Conservation (phyloP, 92 coral and sea anemone genomes). For the Montipora capitata region DNA sequence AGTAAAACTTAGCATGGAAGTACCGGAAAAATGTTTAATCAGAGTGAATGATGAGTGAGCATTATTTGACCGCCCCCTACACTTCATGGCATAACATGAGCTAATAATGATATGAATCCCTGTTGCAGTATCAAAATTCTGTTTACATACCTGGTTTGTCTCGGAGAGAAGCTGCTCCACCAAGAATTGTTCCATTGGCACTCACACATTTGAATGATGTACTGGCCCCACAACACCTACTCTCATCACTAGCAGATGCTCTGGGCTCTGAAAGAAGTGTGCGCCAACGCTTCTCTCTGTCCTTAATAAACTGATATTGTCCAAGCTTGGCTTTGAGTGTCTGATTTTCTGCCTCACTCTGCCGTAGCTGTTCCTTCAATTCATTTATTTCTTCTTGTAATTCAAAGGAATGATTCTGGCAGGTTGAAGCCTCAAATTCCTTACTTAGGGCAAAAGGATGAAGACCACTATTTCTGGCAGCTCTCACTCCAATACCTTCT, state of each 20-base stretch:
- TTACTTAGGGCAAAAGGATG: not conserved
- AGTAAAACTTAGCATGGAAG: no score
- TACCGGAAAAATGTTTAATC: no score
- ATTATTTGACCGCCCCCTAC: no score
- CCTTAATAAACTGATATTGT: not conserved
- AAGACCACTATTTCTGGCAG: not conserved
- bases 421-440: not conserved
- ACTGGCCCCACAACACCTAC: not conserved
- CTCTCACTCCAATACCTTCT: not conserved
- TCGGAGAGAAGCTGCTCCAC: conserved; percentile 7
- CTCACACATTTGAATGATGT: not conserved
- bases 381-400: not conserved
- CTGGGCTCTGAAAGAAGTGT: not conserved
- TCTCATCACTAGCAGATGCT: not conserved
- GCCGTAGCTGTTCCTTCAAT: conserved; percentile 3
- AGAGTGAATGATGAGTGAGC: no score
- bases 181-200: not conserved
- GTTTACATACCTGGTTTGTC: not conserved
- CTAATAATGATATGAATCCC: no score
- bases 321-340: not conserved
- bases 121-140: no score
- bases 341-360: conserved; percentile 9
- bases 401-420: not conserved
- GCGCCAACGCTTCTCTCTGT: conserved; percentile 10
- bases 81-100: no score